Base-by-base conservation (phyloP, 2,888 invertebrate species). In the Macrophya annulata region DNA sequence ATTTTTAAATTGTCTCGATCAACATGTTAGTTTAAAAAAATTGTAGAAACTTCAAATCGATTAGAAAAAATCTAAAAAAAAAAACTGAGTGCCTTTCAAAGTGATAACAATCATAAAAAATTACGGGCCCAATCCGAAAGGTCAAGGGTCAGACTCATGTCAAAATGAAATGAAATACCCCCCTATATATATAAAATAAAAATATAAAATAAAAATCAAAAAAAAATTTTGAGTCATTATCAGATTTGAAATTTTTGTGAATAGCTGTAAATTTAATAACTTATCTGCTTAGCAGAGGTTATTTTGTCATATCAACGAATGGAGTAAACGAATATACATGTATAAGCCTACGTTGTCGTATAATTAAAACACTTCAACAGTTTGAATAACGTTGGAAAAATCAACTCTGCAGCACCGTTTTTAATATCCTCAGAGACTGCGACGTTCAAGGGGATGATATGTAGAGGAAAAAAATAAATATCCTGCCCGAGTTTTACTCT, bases 401-500 rank as follows among this genome's bases (percentile, higher is more conserved):
- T 74, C 43, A 25, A 74, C 21, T 45, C 15, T 74, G 21, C 48
- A 25, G 31, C 10, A 37, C 2, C n/a, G 3, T 77, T 21, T 77
- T 21, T 77, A 77, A 25, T 77, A 77, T 55, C 17, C 77, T 77
- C 37, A 77, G 31, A 77, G 77, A 77, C 51, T 51, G 48, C 76
- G 37, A 51, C 37, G 31, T 74, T 51, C 51, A 55, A 25, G 48
- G n/a, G 51, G 48, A 55, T 31, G 21, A 77, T 51, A 15, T 51
- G 12, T n/a, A n/a, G 12, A 25, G 31, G 48, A 4, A 31, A 77
- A 77, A 77, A 51, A 17, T 31, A 31, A 76, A 76, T n/a, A 48
- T 77, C 51, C 55, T 6, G 17, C 51, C 77, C 77, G 51, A 77
- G 77, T 77, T 25, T 48, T 25, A 25, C 77, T 77, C 77, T 51